Percentiles rank a stretch among this genome's conserved stretches.
Evolutionary conservation across 1,140 invertebrate species (phyloP).

Genomic region (Ceratitis capitata): DNA sequence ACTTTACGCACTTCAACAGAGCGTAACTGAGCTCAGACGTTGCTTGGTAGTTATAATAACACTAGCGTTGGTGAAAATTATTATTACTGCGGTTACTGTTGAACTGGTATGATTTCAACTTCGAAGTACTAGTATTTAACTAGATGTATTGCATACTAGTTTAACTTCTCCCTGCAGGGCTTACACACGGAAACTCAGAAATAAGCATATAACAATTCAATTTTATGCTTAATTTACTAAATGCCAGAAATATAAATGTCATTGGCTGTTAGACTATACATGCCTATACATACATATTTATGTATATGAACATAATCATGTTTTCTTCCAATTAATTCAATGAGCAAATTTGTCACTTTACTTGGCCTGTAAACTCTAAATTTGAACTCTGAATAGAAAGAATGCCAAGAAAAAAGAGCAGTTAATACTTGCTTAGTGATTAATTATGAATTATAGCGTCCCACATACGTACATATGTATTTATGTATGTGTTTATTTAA

Average conservation of each 20-base stretch:
- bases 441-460: not conserved
- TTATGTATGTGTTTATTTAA: not conserved
- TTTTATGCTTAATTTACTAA: not conserved
- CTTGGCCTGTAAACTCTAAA: not conserved
- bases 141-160: no score
- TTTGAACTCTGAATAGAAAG: not conserved
- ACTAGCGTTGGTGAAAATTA: no score
- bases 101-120: no score
- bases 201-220: not conserved
- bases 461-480: no score
- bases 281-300: not conserved
- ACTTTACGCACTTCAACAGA: no score
- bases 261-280: not conserved
- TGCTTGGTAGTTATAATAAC: no score
- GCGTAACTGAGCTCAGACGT: no score
- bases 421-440: constrained; percentile 5
- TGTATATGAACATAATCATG: not conserved
- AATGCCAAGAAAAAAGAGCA: not conserved
- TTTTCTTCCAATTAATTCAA: constrained; percentile 3
- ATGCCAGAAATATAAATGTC: not conserved
- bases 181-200: no score
- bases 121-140: no score
- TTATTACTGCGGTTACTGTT: no score
- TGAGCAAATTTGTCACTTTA: constrained; percentile 19
- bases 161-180: no score